A percentile compares a stretch with the other conserved stretches of the same genome.
phyloP scores from a whole-genome alignment of 2,113 vertebrate species.

The Melanerpes aurifrons region DNA sequence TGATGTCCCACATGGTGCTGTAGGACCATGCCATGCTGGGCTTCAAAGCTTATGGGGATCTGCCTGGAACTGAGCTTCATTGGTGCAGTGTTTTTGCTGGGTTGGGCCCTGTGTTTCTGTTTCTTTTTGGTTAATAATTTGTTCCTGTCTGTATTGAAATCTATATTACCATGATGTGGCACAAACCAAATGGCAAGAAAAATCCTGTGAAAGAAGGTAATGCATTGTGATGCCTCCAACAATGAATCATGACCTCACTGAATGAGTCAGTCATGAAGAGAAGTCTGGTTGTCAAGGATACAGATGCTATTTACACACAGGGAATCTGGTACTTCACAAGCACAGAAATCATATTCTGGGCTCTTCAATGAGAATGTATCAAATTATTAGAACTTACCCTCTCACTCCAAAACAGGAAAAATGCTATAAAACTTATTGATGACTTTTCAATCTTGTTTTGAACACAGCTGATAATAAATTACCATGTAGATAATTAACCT shows the following conservation, averaged over 20 bases:
- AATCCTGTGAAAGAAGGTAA: not conserved
- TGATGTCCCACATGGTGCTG: not conserved
- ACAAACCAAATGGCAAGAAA: constrained; percentile 16
- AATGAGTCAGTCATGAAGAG: constrained; percentile 3
- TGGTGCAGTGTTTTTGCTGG: not conserved
- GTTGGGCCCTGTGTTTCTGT: not conserved
- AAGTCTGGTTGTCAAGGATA: constrained; percentile 33
- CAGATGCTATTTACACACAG: constrained; percentile 5
- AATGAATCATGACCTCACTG: constrained; percentile 19
- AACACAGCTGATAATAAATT: not conserved
- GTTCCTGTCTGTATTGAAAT: constrained; percentile 31
- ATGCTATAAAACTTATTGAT: not conserved
- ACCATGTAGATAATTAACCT: not conserved
- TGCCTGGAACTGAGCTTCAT: not conserved
- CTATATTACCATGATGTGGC: constrained; percentile 5
- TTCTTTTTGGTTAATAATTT: not conserved
- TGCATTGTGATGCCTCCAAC: constrained; percentile 23
- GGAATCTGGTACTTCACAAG: not conserved
- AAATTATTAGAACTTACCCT: not conserved
- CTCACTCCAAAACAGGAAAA: not conserved
- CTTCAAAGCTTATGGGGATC: not conserved
- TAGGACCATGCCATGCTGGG: not conserved
- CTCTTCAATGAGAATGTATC: not conserved
- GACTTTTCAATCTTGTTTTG: constrained; percentile 2
- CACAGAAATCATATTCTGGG: not conserved